Evolutionary conservation across 2,113 vertebrate genomes (phyloP), one percentile per base, ranked within the genome.

Genomic region (Hiodon alosoides): DNA sequence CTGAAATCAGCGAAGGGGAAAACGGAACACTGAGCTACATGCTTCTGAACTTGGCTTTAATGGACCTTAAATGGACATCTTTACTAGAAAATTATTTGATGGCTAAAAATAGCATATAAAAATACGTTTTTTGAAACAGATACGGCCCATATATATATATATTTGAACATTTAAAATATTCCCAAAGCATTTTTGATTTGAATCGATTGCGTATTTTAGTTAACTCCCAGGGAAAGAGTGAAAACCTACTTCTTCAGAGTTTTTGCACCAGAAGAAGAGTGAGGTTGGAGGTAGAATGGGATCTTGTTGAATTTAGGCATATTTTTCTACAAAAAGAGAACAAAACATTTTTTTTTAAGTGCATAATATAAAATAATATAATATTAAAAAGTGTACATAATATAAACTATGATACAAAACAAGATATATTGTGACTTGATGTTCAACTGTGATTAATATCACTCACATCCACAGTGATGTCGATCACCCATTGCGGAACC

Each of bases 381-480:
- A 31, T 31, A 31, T 31, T 31, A 31, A 31, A 31, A 31, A 31
- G 31, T 31, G 31, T 31, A 31, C 31, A 31, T 31, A 31, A 31
- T 31, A 31, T 31, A 31, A 31, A 31, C 31, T 31, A 31, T 1
- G 31, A 31, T 31, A 31, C 31, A 31, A 31, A 31, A 31, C 31
- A 31, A 31, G 31, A 31, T 31, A 31, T 31, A 31, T 31, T 31
- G 31, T 31, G 31, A 31, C 31, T 31, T 31, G 31, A 31, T 31
- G 31, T 31, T 31, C 31, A 31, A 31, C 2, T 3, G 13, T 17
- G 6, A 66, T n/a, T 13, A 52, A 55, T 9, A 67, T 2, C 1
- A 94, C 97, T 98, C 85, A 99, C 96, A 85, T 98, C 97, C 85
- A 99, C 96, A 81, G 97, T 99, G 88, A 99, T 98, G 87, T 98